Base-by-base conservation (phyloP, 2,888 invertebrate species). In the Thymelicus acteon region DNA sequence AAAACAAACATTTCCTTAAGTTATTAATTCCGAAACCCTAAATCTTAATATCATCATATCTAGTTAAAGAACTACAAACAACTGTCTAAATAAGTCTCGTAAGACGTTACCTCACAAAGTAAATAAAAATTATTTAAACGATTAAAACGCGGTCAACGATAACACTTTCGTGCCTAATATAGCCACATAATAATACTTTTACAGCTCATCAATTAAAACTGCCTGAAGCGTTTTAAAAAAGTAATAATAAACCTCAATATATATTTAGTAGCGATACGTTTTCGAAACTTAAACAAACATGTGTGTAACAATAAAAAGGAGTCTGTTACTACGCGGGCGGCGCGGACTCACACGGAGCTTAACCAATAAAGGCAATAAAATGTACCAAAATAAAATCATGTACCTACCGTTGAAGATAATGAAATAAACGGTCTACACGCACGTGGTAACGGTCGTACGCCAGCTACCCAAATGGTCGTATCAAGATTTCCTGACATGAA, bases 331-430 rank as follows among this genome's bases (percentile, higher is more conserved):
- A 64, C 60, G 58, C 67, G 60, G 72, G 72, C 71, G 74, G 74
- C 76, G 69, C 58, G 70, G 68, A 75, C 90, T 82, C 90, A 89
- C 90, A 85, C 86, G 84, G 80, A 83, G 90, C 76, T 85, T 78
- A 78, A 80, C 84, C 84, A 83, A 84, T 84, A 80, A 72, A 82
- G 75, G 79, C 79, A 81, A 80, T 86, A 84, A 86, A 87, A 80
- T 70, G 78, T 80, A 83, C 78, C 80, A 82, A 85, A 87, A 88
- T 87, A 76, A 80, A 75, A 70, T 73, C 72, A 65, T 73, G 77
- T 65, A 73, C 75, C n/a, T 65, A 73, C 75, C n/a, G 75, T 74
- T 74, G 76, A 72, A 78, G 79, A 77, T 75, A 79, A 82, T 82
- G 54, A 54, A 54, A 24, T 78, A 81, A 82, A 81, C 80, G 76